These are phyloP conservation scores for Drosophila mimica DNA, from an alignment of 2,888 invertebrate genomes.

Conservation along the genomic window DNA sequence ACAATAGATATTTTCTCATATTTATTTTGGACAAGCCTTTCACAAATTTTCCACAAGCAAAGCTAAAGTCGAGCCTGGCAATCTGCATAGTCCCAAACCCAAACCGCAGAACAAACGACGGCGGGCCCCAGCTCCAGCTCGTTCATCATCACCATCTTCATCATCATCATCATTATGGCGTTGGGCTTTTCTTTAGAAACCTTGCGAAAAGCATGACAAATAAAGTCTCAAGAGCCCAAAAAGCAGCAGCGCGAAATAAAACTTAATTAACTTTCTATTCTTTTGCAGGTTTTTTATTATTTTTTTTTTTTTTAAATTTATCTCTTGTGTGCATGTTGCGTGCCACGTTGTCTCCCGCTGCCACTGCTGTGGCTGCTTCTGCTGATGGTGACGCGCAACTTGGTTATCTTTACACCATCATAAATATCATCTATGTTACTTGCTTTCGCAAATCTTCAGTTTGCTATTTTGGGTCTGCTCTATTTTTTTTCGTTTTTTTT, in stretches of 20 bases:
- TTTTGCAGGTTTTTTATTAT: slow-evolving; percentile 36
- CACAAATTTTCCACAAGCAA: slow-evolving; percentile 62
- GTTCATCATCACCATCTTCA: slow-evolving; percentile 42
- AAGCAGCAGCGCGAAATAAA: slow-evolving; percentile 48
- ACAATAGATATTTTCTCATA: slow-evolving; percentile 68
- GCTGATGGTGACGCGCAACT: slow-evolving; percentile 28
- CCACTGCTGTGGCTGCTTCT: neutral
- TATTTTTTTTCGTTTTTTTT: slow-evolving; percentile 19
- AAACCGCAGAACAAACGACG: slow-evolving; percentile 63
- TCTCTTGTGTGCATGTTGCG: slow-evolving; percentile 40
- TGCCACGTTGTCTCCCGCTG: slow-evolving; percentile 37
- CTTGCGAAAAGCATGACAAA: slow-evolving; percentile 50
- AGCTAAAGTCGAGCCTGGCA: slow-evolving; percentile 8
- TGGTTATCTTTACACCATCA: slow-evolving; percentile 34
- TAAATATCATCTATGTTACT: slow-evolving; percentile 39
- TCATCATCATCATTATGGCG: slow-evolving; percentile 35
- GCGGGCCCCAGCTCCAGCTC: neutral
- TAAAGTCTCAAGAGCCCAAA: slow-evolving; percentile 46
- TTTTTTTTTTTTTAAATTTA: slow-evolving; percentile 20
- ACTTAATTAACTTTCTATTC: slow-evolving; percentile 80
- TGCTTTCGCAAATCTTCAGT: slow-evolving; percentile 62
- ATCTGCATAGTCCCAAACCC: slow-evolving; percentile 55
- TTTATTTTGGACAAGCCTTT: slow-evolving; percentile 73
- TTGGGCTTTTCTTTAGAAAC: slow-evolving; percentile 69
- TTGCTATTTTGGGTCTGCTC: slow-evolving; percentile 41